Evolutionary conservation across 2,797 vertebrate species (phyloP), one percentile per base, ranked within the genome.

Genomic region (Leuciscus waleckii): DNA sequence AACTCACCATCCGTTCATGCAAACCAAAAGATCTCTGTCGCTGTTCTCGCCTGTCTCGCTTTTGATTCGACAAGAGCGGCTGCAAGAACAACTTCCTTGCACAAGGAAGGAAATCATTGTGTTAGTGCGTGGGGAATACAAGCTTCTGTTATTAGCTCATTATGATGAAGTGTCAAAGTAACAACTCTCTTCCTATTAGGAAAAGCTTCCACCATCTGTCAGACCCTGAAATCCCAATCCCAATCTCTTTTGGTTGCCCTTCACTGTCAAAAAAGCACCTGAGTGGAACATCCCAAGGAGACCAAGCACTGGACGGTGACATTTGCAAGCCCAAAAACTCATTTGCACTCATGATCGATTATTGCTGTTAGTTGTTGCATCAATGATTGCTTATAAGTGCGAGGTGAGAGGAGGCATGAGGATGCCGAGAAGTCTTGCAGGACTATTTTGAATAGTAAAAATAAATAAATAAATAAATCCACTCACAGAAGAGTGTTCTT

Each of bases 161-260:
- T 93, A 88, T 94, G 89, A 92, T 90, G 87, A 86, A 21, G 5
- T 75, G 82, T 46, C 82, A 75, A 10, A 70, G 87, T 86, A 88
- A 82, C 77, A 75, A 69, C 78, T 46, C 19, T 46, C 26, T 1
- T 43, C 69, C 89, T 88, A 87, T 90, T 81, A 77, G 89, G 90
- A 93, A 89, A 85, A 87, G 86, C 91, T 93, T 90, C 39, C 83
- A 91, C 93, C 93, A 95, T 95, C 93, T 95, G 93, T 94, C 93
- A 92, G 89, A 86, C 75, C 86, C 92, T 92, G 91, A 92, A 94
- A 92, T 91, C 91, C 89, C 89, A 69, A 29, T 29, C 29, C 29
- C 29, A 29, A 29, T 29, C 92, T 91, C 86, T 56, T 79, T 91
- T 90, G 91, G 86, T 91, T 92, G 91, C 91, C 87, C 91, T 89